Conservation (phyloP, 2,113 vertebrate genomes). For the Phylloscopus trochiloides region DNA sequence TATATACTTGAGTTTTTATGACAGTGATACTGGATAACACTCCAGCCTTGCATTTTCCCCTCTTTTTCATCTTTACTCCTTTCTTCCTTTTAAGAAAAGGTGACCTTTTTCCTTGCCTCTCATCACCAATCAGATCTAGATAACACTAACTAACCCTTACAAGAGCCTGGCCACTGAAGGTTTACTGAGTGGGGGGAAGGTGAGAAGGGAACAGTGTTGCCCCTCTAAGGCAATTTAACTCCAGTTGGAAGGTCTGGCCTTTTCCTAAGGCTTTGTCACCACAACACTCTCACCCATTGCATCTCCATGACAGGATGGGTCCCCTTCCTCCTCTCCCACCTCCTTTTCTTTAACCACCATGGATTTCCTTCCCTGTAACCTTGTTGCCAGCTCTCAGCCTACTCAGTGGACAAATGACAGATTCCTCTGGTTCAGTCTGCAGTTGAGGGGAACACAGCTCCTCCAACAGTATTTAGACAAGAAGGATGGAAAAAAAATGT, state of each 20-base stretch:
- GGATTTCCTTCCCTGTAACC: neutral
- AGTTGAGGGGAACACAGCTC: neutral
- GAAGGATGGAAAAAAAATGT: neutral
- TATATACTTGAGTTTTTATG: constrained; percentile 1
- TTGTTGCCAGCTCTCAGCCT: neutral
- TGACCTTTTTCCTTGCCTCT: neutral
- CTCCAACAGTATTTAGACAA: neutral
- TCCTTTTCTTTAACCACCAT: neutral
- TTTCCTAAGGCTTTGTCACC: neutral
- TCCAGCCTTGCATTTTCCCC: neutral
- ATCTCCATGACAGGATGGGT: neutral
- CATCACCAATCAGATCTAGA: neutral
- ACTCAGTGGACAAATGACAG: neutral
- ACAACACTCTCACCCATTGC: neutral
- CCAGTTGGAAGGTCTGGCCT: neutral
- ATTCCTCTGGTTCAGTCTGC: neutral
- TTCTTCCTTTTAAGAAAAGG: constrained; percentile 8
- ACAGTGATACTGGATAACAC: neutral
- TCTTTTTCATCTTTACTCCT: neutral
- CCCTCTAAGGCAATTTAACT: neutral
- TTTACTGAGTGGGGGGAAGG: neutral
- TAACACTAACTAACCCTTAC: neutral
- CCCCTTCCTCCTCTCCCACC: neutral
- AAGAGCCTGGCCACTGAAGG: neutral
- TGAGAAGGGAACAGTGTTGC: neutral